Conservation (phyloP, 1,140 invertebrate genomes). For the Coenobita brevimanus region DNA sequence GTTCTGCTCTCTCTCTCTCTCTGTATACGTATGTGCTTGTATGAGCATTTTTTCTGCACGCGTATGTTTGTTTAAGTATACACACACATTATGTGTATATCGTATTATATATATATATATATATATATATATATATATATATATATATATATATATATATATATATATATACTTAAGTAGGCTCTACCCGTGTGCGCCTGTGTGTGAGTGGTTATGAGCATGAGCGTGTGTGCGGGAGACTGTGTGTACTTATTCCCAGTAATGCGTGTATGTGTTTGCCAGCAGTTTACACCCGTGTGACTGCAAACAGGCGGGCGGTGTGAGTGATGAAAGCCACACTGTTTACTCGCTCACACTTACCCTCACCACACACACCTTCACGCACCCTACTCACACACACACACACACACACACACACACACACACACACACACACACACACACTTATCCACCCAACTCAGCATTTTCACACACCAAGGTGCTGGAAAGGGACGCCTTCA, state of each 20-base stretch:
- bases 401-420: not conserved
- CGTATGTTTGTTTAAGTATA: no score
- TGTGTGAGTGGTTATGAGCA: not conserved
- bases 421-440: slow-evolving; percentile 23
- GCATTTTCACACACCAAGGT: no score
- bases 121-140: slow-evolving; percentile 18
- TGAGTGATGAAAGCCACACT: no score
- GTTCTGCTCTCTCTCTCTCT: no score
- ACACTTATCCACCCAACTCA: not conserved
- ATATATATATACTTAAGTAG: slow-evolving; percentile 1
- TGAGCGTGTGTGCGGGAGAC: not conserved
- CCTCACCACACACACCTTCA: not conserved
- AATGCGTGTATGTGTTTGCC: no score
- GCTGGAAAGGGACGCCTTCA: no score
- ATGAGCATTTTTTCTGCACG: no score
- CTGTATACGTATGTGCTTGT: no score
- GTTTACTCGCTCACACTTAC: not conserved
- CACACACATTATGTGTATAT: not conserved
- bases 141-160: slow-evolving; percentile 5
- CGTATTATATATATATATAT: slow-evolving; percentile 10
- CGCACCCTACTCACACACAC: not conserved
- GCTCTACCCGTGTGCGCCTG: no score
- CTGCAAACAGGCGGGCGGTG: not conserved
- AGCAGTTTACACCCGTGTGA: no score
- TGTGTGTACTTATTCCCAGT: no score